These are phyloP conservation scores for Pangasius sanitwongsei DNA, from an alignment of 2,797 vertebrate genomes.

Conservation along the genomic window DNA sequence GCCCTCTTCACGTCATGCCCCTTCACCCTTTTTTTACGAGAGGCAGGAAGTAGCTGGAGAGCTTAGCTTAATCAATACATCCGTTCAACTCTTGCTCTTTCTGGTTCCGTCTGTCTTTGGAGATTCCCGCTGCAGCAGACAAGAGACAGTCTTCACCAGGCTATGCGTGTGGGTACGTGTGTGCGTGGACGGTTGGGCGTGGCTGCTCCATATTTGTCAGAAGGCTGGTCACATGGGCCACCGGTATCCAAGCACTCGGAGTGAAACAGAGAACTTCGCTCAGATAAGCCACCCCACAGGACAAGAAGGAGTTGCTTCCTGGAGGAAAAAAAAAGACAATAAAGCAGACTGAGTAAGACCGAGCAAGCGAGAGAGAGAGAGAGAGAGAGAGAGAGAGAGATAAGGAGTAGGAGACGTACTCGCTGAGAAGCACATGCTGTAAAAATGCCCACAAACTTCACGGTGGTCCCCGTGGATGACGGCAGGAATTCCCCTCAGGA, in stretches of 20 bases:
- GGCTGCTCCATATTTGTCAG: conserved; percentile 77
- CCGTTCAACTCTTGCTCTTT: conserved; percentile 46
- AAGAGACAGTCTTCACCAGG: conserved; percentile 25
- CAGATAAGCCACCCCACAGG: conserved; percentile 34
- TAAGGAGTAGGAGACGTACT: conserved; percentile 42
- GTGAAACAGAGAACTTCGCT: conserved; percentile 65
- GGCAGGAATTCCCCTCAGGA: conserved; percentile 62
- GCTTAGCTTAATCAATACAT: conserved; percentile 42
- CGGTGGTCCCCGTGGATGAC: conserved; percentile 88
- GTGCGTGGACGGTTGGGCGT: conserved; percentile 69
- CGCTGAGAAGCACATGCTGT: conserved; percentile 67
- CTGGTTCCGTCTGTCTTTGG: conserved; percentile 45
- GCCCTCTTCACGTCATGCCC: neutral
- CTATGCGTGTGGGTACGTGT: neutral
- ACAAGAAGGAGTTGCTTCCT: conserved; percentile 40
- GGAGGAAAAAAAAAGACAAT: conserved; percentile 2
- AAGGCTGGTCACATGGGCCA: conserved; percentile 71
- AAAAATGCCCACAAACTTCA: conserved; percentile 92
- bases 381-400: conserved; percentile 2
- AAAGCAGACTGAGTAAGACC: conserved; percentile 15
- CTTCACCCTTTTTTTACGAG: conserved; percentile 12
- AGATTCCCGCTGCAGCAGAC: conserved; percentile 32
- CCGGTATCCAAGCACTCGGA: conserved; percentile 67
- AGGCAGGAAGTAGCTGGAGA: conserved; percentile 23
- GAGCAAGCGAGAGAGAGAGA: neutral